Base-by-base conservation (phyloP, 2,113 vertebrate species). In the Oplegnathus fasciatus region DNA sequence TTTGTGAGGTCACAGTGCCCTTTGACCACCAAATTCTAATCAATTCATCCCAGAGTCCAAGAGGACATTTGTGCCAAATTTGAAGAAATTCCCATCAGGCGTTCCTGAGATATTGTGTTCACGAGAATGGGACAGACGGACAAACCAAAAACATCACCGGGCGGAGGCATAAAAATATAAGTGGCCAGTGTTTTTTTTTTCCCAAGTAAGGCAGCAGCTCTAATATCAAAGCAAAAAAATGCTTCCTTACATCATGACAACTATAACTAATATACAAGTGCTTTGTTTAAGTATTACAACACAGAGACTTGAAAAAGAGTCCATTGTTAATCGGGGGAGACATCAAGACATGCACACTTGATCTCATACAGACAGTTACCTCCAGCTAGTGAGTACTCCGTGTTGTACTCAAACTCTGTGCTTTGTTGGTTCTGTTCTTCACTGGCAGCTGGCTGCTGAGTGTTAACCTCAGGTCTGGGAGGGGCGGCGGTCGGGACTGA, bases 361-460 rank as follows among this genome's bases (percentile, higher is more conserved):
- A 83, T 65, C 28, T 62, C 30, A n/a, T 0, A 68, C 28, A 69
- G 40, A 22, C 9, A 70, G 10, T 95, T 92, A 99, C 98, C 98
- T 96, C 97, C 98, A 0, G 97, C 97, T 76, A 99, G 92, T 0
- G 98, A 99, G 88, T 96, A 97, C 92, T 99, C 97, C 1, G 98
- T 99, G 84, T 99, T 96, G 1, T 98, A 99, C 61, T 98, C 97
- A 96, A 98, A 99, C 0, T 92, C 67, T 5, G 94, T 78, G 0
- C 0, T 94, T 70, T 75, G 94, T 88, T 0, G 95, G 86, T 30
- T 96, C 93, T 0, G 96, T 96, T 68, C 80, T 93, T 75, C 76
- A 84, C 28, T 44, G 5, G 85, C 0, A 86, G 62, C 68, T 78
- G 80, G 65, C 46, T 95, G 93, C 0, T 93, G 91, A 22, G 95